These are phyloP conservation scores for Prionace glauca DNA, from an alignment of 2,797 vertebrate species.

Conservation along the genomic window DNA sequence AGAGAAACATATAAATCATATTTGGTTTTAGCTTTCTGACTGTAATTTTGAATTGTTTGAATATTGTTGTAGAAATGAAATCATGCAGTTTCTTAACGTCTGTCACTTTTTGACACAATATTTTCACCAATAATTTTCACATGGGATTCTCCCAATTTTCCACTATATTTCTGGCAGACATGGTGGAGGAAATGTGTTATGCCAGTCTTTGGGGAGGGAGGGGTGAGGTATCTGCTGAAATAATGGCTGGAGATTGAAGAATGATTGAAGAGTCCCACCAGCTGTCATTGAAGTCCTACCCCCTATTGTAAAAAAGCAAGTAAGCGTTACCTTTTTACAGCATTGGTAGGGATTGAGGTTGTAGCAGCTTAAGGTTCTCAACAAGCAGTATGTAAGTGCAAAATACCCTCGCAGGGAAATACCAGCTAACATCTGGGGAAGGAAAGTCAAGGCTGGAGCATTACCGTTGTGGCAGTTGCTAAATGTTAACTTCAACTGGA, in stretches of 20 bases:
- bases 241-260: neutral
- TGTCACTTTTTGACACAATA: neutral
- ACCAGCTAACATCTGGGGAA: neutral
- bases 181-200: neutral
- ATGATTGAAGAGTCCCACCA: neutral
- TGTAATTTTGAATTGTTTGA: neutral
- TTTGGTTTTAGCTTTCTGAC: neutral
- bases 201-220: neutral
- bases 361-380: neutral
- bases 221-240: neutral
- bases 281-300: neutral
- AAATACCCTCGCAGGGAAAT: neutral
- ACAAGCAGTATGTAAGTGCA: neutral
- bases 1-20: neutral
- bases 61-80: no score
- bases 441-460: neutral
- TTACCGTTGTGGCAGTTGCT: neutral
- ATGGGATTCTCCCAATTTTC: neutral
- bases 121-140: neutral
- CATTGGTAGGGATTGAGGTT: neutral
- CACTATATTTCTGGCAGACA: neutral
- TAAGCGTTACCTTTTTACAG: neutral
- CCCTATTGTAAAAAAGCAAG: neutral
- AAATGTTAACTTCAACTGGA: neutral
- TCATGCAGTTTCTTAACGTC: neutral